phyloP scores from a whole-genome alignment of 1,140 invertebrate genomes.

The Aphis craccivora region DNA sequence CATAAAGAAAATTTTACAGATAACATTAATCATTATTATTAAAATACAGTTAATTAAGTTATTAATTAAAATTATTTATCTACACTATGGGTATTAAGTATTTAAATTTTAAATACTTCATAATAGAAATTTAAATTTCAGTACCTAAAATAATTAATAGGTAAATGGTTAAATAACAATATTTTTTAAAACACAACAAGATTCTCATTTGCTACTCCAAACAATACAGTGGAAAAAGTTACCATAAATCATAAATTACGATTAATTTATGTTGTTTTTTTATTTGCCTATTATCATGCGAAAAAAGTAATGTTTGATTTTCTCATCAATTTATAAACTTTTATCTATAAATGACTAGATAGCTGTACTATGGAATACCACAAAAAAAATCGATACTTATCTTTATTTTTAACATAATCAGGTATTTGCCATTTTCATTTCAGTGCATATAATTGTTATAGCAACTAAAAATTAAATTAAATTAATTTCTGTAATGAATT shows the following conservation, averaged over 20 bases:
- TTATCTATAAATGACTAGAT: not conserved
- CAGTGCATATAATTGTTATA: not conserved
- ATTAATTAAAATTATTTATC: not conserved
- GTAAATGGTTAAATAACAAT: not conserved
- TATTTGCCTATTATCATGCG: not conserved
- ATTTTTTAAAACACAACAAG: not conserved
- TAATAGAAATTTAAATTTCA: not conserved
- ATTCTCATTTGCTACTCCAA: not conserved
- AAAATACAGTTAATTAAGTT: not conserved
- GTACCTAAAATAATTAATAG: not conserved
- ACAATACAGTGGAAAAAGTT: not conserved
- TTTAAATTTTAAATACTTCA: not conserved
- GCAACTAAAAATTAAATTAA: not conserved
- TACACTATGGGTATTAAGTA: not conserved
- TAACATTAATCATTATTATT: not conserved
- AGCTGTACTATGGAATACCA: not conserved
- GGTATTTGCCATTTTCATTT: not conserved
- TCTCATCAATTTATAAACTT: not conserved
- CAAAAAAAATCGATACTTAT: not conserved
- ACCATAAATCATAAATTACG: not conserved
- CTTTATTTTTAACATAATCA: not conserved
- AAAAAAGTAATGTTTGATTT: not conserved
- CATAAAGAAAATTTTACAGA: not conserved
- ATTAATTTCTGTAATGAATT: not conserved
- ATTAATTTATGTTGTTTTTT: not conserved